Evolutionary conservation across 23 tunicate genomes (phyloP), one percentile per base, ranked within the genome.

Genomic region (Halocynthia roretzi): DNA sequence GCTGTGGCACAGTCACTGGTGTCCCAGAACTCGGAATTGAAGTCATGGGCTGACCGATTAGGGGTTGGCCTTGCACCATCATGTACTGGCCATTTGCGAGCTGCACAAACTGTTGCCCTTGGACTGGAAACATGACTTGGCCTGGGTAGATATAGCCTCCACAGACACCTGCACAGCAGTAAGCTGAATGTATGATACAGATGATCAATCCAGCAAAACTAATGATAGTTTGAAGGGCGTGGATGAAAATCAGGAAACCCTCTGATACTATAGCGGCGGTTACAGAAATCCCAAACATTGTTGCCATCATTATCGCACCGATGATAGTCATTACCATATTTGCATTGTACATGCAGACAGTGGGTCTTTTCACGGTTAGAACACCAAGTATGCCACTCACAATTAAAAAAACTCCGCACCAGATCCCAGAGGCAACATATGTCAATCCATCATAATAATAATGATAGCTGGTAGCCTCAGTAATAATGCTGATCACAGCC

Each of bases 71-170:
- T 10, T 40, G 70, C 70, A 65, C 70, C 70, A 65, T 6, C 70
- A 65, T 65, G 19, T 65, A 65, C 31, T 65, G 70, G 19, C 70
- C 70, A 65, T 65, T 65, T 65, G 19, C 70, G 10, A 65, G 70
- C 31, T 65, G 70, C 70, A 65, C 70, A 40, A 65, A 20, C 19
- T 65, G 70, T 65, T 65, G 70, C 15, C 10, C 15, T 58, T 58
- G 63, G 15, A 58, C 63, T 14, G 17, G 17, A 58, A 0, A n/a
- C 63, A 58, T 15, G 63, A 15, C 2, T 58, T 58, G 63, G 2
- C 17, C n/a, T n/a, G 2, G 63, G 15, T 58, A 14, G 2, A 4
- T 0, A 58, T 58, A 4, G 63, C 17, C 44, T 0, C 70, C 22
- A 65, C 70, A 65, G 19, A 65, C 19, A 10, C 70, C 70, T 10